Evolutionary conservation across 2,888 invertebrate species (phyloP), one percentile per base, ranked within the genome.

Genomic region (Drosophila anomalata): DNA sequence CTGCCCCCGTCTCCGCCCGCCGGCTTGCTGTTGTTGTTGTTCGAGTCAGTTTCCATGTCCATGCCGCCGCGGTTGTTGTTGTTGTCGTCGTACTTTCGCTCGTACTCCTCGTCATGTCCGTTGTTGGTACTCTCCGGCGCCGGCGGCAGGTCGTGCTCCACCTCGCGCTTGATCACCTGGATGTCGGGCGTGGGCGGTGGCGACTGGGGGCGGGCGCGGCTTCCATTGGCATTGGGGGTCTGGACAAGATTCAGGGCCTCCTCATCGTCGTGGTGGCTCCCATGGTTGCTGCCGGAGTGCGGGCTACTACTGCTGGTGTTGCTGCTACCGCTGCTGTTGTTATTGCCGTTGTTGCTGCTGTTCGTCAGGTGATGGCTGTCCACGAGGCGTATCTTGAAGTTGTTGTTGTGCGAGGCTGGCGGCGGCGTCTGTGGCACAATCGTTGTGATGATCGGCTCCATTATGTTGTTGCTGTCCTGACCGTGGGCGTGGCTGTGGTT

Each of bases 231-330:
- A 62, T 83, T 76, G 48, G 79, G 83, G 7, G 66, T 77, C 78
- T 91, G 91, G 22, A 90, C 90, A 59, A 92, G 83, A 83, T 92
- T 91, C 57, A 91, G 76, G n/a, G 91, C 91, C 71, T 90, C 84
- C 59, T 88, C 88, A 53, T 90, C 91, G 36, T 90, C 88, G 29
- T 71, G 58, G 46, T 60, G 53, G 31, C 33, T 53, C 44, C 12
- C 75, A 69, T 22, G 77, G 72, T 48, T 69, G 59, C n/a, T 56
- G 48, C 52, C 72, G 2, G 61, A 61, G 8, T 48, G 61, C 22
- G 50, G 71, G 58, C 54, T 73, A 48, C 55, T 69, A 55, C 53
- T 65, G 75, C 17, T 74, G 75, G 54, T 79, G 77, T 50, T 87
- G 84, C 33, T 86, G 80, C 9, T 54, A 29, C 5, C 74, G 70